Evolutionary conservation across 53 echinoderm and acorn worm genomes (phyloP), one percentile per base, ranked within the genome.

Genomic region (Patiria pectinifera): DNA sequence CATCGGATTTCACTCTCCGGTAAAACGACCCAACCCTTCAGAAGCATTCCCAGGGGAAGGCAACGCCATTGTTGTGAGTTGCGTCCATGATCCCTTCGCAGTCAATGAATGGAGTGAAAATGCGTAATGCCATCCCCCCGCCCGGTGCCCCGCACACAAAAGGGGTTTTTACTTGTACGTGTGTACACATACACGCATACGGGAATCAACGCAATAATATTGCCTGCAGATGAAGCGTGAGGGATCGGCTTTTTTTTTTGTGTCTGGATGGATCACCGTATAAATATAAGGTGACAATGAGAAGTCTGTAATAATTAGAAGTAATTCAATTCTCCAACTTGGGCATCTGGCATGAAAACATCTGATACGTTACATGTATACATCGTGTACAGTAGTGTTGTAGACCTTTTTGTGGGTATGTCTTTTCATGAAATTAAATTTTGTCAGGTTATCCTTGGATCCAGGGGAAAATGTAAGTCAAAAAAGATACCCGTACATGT

Each of bases 101-200:
- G 78, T 88, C 88, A 78, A 88, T 78, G 78, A 78, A 88, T 45
- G 18, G 43, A 88, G 78, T 88, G 43, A 62, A 72, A 78, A 88
- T 78, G 43, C 15, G 88, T 60, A 88, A 88, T 21, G 62, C 59
- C 78, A 88, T 78, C 77, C 74, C 82, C n/a, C 59, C 62, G 60
- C 61, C 60, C 74, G 59, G 6, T 35, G 78, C 58, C 77, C 25
- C 75, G 22, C 61, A 88, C 88, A 59, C 53, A 53, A 53, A 88
- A 43, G 85, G 45, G 18, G 10, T 79, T 6, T 12, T 2, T 45
- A 16, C 11, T 2, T 45, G 82, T 21, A 58, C 61, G 59, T 11
- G 18, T 78, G 43, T 26, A 78, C 62, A 25, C 58, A 8, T 26
- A 78, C 53, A 53, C 8, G 8, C 5, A 2, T 53, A 53, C 53